Evolutionary conservation across 2,888 invertebrate genomes (phyloP).

Genomic region (Hybos culiciformis): DNA sequence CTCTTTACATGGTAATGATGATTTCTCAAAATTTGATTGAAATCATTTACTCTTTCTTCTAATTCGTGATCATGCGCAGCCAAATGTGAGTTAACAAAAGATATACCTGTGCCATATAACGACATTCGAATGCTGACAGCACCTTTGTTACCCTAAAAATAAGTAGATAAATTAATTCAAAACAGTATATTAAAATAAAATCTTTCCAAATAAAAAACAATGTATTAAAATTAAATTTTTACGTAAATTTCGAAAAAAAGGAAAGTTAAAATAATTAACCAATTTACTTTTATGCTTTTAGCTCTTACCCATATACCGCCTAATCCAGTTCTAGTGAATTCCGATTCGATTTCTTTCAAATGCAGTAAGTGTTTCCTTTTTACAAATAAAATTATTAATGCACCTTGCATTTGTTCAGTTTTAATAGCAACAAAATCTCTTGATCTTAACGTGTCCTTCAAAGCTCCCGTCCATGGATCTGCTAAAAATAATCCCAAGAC

Average conservation of each 20-base stretch:
- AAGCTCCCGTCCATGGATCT: conserved; percentile 70
- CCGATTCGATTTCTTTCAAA: conserved; percentile 70
- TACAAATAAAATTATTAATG: conserved; percentile 65
- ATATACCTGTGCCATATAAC: conserved; percentile 75
- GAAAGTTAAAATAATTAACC: not conserved
- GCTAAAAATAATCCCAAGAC: conserved; percentile 66
- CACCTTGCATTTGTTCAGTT: conserved; percentile 69
- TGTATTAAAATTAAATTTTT: no score
- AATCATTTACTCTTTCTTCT: conserved; percentile 75
- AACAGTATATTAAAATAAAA: not conserved
- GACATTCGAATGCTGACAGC: conserved; percentile 79
- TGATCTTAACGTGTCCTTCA: conserved; percentile 52
- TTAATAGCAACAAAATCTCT: conserved; percentile 66
- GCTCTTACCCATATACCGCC: conserved; percentile 86
- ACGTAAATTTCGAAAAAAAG: no score
- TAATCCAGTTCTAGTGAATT: conserved; percentile 79
- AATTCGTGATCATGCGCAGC: conserved; percentile 78
- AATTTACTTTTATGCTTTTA: not conserved
- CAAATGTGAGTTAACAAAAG: conserved; percentile 80
- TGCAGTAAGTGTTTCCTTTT: conserved; percentile 66
- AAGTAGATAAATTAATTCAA: not conserved
- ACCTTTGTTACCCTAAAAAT: conserved; percentile 81
- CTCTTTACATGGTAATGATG: conserved; percentile 67
- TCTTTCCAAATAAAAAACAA: not conserved
- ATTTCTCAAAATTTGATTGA: conserved; percentile 69